A percentile compares a stretch with the other conserved stretches of the same genome.
Conservation (phyloP, 1,140 invertebrate genomes). For the Habropoda laboriosa region DNA sequence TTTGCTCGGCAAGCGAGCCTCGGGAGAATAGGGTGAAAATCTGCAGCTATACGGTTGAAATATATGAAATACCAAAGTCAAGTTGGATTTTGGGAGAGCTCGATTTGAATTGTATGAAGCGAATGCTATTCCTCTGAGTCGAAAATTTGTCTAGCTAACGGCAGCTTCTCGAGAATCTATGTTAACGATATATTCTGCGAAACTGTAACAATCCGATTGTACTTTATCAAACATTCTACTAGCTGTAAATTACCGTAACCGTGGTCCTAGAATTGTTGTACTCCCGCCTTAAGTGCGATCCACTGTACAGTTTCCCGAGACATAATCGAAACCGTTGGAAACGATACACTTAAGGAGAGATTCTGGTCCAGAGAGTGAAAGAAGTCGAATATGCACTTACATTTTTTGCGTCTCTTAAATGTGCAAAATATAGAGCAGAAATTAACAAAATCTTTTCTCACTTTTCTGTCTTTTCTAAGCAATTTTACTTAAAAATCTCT, state of each 20-base stretch:
- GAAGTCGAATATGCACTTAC: no score
- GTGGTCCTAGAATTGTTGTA: not conserved
- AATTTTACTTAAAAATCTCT: no score
- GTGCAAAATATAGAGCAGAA: no score
- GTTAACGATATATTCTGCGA: not conserved
- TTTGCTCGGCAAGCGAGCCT: not conserved
- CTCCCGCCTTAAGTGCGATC: not conserved
- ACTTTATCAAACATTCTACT: not conserved
- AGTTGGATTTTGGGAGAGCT: not conserved
- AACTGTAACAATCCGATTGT: not conserved
- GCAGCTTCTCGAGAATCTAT: not conserved
- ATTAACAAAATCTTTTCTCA: no score
- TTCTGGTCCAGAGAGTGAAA: no score
- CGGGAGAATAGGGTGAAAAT: not conserved
- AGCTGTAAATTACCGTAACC: not conserved
- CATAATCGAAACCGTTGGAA: not conserved
- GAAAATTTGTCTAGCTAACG: slow-evolving; percentile 7
- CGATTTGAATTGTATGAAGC: slow-evolving; percentile 6
- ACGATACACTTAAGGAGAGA: no score
- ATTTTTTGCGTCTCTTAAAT: no score
- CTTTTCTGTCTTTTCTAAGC: no score
- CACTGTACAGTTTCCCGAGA: not conserved
- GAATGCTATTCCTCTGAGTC: not conserved
- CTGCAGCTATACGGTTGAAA: not conserved
- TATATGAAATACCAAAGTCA: not conserved